Evolutionary conservation across 64 coral and sea anemone species (phyloP), one percentile per base, ranked within the genome.

Genomic region (Actinia equina): DNA sequence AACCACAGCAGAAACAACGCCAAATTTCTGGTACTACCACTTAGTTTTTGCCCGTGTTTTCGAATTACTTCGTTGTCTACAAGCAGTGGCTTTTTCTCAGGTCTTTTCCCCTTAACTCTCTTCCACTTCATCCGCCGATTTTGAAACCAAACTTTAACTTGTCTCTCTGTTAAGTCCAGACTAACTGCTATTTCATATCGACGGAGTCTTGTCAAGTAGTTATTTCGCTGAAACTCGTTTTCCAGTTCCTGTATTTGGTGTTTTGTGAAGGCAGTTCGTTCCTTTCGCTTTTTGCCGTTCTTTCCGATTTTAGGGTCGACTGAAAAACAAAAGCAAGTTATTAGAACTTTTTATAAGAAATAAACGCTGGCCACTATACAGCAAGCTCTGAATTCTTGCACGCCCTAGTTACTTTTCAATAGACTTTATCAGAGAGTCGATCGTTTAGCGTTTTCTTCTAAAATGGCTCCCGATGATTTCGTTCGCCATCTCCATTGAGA

Each of bases 221-320:
- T 92, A 87, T 92, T 92, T 52, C 90, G 59, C 53, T 92, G 85
- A 65, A 92, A 92, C 84, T 92, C 90, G 64, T 92, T 92, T 59
- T 92, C 90, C 60, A 92, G 77, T 87, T 92, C 90, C 70, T 92
- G 90, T 26, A 92, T 92, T 92, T 92, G 90, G 64, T 92, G 90
- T 74, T 92, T 92, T 27, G 90, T 92, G 84, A 92, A 92, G 30
- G 90, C 90, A 55, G 90, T 92, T 37, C 90, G 78, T 46, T 92
- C 90, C 37, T 92, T 92, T 25, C 90, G 86, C 71, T 92, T 92
- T 63, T 87, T 92, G 41, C 85, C 77, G 49, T 86, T 82, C 79
- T 92, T 92, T 69, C 84, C 90, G 44, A 60, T 56, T 83, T 87
- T 92, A 17, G 85, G 44, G 80, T 86, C 85, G 49, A 84, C 69